Conservation (phyloP, 2,113 vertebrate species). For the Heptranchias perlo region DNA sequence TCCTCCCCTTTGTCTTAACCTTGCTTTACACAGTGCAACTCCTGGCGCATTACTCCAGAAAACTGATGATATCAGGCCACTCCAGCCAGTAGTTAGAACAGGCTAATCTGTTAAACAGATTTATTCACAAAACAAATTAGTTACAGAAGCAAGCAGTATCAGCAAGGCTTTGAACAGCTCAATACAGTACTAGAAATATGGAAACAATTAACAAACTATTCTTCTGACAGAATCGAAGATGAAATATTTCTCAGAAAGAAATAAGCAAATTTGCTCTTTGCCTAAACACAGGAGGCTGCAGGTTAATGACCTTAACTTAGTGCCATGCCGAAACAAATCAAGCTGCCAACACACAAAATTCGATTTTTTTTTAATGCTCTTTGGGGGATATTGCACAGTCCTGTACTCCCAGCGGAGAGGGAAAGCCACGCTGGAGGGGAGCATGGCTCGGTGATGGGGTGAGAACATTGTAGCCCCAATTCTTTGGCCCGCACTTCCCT, state of each 20-base stretch:
- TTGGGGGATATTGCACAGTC: background rate
- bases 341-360: background rate
- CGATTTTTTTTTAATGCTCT: background rate
- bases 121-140: background rate
- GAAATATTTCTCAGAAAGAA: background rate
- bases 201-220: background rate
- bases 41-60: background rate
- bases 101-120: constrained; percentile 6
- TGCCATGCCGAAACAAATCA: background rate
- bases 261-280: background rate
- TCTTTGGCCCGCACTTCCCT: background rate
- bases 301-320: background rate
- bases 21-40: background rate
- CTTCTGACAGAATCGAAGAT: background rate
- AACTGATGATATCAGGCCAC: background rate
- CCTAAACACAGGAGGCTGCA: background rate
- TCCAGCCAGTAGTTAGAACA: background rate
- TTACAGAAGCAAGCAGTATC: background rate
- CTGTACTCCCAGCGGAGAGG: background rate
- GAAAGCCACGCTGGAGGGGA: background rate
- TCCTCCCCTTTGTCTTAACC: background rate
- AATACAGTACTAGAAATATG: background rate
- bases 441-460: background rate
- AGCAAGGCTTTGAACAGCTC: background rate
- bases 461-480: background rate